Evolutionary conservation across 23 tunicate species (phyloP).

Genomic region (Halocynthia roretzi): DNA sequence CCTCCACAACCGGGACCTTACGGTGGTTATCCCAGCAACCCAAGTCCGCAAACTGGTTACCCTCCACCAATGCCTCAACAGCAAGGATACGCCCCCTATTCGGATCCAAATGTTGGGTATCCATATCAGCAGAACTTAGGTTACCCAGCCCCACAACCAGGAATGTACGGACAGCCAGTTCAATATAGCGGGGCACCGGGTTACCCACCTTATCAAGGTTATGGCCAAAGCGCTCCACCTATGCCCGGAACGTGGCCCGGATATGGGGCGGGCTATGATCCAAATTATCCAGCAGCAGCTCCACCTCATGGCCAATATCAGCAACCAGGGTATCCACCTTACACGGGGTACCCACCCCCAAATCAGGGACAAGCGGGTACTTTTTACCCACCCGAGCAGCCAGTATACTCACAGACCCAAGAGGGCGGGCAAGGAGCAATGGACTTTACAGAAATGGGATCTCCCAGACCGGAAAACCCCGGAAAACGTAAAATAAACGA

Average conservation of each 20-base stretch:
- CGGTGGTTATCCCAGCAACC: background rate
- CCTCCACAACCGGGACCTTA: background rate
- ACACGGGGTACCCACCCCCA: background rate
- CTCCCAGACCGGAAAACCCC: background rate
- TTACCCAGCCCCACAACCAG: background rate
- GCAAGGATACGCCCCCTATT: background rate
- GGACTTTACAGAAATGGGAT: background rate
- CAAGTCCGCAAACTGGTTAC: background rate
- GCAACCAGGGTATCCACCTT: background rate
- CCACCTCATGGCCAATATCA: background rate
- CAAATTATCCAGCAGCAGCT: background rate
- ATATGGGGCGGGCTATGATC: background rate
- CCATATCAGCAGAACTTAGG: background rate
- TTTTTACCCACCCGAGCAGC: background rate
- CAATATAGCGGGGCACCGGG: background rate
- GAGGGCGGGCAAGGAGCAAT: background rate
- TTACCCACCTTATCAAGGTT: background rate
- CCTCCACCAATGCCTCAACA: constrained; percentile 1
- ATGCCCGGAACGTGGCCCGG: background rate
- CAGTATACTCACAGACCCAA: background rate
- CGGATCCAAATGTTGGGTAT: background rate
- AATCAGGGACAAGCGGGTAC: background rate
- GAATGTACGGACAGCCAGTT: background rate
- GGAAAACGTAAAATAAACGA: background rate
- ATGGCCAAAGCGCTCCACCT: background rate